phyloP scores from a whole-genome alignment of 2,797 vertebrate species.

The Luscinia megarhynchos region DNA sequence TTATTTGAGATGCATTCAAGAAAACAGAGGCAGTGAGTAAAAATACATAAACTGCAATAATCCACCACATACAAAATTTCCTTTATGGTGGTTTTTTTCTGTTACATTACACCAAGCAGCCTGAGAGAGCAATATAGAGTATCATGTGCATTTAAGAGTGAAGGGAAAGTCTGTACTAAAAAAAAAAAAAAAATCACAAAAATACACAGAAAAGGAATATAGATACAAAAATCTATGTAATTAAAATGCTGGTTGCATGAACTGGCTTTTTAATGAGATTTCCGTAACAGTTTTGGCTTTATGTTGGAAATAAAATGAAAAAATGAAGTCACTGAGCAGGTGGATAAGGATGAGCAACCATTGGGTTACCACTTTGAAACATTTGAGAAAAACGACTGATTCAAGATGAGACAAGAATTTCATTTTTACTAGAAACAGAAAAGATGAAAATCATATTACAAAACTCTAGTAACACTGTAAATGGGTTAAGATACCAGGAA shows the following conservation, averaged over 20 bases:
- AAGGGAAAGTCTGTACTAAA: not conserved
- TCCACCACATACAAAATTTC: not conserved
- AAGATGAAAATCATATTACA: not conserved
- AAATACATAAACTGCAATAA: not conserved
- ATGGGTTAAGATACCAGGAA: not conserved
- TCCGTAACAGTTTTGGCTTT: not conserved
- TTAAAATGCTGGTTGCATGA: not conserved
- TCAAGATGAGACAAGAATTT: not conserved
- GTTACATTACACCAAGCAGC: not conserved
- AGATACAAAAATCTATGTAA: not conserved
- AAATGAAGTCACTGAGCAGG: not conserved
- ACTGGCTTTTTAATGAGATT: not conserved
- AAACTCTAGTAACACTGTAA: not conserved
- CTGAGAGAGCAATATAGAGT: not conserved
- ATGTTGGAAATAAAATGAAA: not conserved
- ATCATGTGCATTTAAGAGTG: not conserved
- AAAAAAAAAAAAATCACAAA: not conserved
- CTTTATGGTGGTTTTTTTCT: not conserved
- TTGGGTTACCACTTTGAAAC: not conserved
- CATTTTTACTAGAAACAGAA: not conserved
- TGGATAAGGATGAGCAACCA: fast-evolving
- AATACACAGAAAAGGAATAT: not conserved
- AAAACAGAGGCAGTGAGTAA: not conserved
- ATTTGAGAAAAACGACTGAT: not conserved
- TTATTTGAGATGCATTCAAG: not conserved